Evolutionary conservation across 2,797 vertebrate genomes (phyloP).

Genomic region (Sandelia bainsii): DNA sequence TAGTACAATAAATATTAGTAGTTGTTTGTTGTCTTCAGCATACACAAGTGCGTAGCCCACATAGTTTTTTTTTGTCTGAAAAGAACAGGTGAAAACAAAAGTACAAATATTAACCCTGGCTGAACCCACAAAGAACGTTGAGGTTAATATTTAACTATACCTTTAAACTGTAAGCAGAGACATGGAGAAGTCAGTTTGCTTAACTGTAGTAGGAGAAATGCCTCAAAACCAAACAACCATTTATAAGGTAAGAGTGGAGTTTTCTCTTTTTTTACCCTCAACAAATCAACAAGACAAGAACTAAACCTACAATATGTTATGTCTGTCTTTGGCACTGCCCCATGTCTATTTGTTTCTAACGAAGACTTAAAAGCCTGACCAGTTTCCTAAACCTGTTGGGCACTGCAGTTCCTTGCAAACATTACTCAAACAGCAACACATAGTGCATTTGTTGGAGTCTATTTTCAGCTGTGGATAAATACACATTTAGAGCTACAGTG

Average conservation of each 20-base stretch:
- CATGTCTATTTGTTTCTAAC: not conserved
- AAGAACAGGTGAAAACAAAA: not conserved
- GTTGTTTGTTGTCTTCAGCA: not conserved
- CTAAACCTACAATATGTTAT: not conserved
- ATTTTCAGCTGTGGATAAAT: slow-evolving; percentile 2
- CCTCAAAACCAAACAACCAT: not conserved
- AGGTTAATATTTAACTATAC: not conserved
- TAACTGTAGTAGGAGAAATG: not conserved
- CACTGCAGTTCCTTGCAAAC: slow-evolving; percentile 5
- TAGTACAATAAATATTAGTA: not conserved
- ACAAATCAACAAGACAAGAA: slow-evolving; percentile 20
- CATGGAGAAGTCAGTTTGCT: slow-evolving; percentile 9
- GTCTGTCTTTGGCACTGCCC: not conserved
- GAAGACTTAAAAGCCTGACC: too few species aligned
- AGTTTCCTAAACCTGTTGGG: not conserved
- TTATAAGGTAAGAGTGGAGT: not conserved
- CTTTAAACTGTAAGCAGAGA: slow-evolving; percentile 41
- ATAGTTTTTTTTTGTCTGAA: not conserved
- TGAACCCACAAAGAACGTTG: too few species aligned
- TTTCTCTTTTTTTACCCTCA: slow-evolving; percentile 8
- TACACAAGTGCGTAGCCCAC: not conserved
- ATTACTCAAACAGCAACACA: not conserved
- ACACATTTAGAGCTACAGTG: not conserved
- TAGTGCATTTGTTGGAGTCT: too few species aligned
- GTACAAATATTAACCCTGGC: not conserved